Percentiles rank a stretch among this genome's conserved stretches.
These are phyloP conservation scores for Atethmia centrago DNA, from an alignment of 2,888 invertebrate species.

Conservation along the genomic window DNA sequence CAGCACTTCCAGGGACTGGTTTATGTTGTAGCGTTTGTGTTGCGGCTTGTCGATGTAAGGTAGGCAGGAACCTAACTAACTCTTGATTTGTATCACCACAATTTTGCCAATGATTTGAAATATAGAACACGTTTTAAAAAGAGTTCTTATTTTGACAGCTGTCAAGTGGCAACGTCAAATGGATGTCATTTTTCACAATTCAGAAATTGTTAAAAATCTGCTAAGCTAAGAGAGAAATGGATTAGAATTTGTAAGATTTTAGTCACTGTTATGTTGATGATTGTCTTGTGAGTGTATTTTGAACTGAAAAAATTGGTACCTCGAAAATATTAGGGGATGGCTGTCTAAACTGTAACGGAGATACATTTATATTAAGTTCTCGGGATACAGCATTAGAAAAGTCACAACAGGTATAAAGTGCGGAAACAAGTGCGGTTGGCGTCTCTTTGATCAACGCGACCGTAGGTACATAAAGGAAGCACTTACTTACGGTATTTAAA, in stretches of 20 bases:
- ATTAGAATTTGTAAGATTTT: not conserved
- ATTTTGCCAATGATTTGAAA: too few species aligned
- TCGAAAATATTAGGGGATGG: not conserved
- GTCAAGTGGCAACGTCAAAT: constrained; percentile 25
- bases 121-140: not conserved
- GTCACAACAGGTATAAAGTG: constrained; percentile 18
- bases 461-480: constrained; percentile 29
- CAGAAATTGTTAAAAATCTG: not conserved
- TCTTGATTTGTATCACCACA: not conserved
- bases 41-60: not conserved
- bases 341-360: not conserved
- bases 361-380: constrained; percentile 10
- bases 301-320: not conserved
- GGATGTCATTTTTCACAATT: not conserved
- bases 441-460: constrained; percentile 36
- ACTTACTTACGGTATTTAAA: constrained; percentile 53
- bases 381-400: constrained; percentile 17
- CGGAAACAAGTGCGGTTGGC: constrained; percentile 44
- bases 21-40: constrained; percentile 74
- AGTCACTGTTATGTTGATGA: not conserved
- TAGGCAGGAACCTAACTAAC: not conserved
- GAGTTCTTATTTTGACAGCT: constrained; percentile 23
- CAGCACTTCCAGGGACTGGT: constrained; percentile 81
- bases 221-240: not conserved
- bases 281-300: not conserved